Evolutionary conservation across 1,140 invertebrate species (phyloP).

Genomic region (Eufriesea mexicana): DNA sequence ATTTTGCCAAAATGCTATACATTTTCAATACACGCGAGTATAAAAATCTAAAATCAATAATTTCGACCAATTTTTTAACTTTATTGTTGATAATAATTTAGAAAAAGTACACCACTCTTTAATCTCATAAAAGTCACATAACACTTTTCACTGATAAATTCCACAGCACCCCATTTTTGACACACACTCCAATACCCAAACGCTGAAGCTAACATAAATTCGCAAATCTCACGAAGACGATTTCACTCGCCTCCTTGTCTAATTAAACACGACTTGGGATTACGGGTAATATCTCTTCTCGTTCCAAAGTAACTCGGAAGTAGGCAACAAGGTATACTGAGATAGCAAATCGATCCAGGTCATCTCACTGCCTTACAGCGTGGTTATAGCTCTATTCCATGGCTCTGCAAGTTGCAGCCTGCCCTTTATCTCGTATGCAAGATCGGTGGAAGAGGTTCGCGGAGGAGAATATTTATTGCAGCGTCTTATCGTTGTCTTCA

Average conservation of each 20-base stretch:
- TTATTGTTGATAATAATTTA: no score
- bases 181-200: neutral
- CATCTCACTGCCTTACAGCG: slow-evolving; percentile 43
- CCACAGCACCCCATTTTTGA: no score
- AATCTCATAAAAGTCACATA: no score
- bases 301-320: slow-evolving; percentile 30
- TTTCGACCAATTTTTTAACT: no score
- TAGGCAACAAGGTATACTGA: slow-evolving; percentile 27
- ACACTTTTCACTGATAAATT: no score
- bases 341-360: slow-evolving; percentile 59
- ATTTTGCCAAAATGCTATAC: no score
- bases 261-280: slow-evolving; percentile 28
- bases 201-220: neutral
- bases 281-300: neutral
- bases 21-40: no score
- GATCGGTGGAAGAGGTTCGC: slow-evolving; percentile 40
- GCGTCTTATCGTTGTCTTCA: slow-evolving; percentile 48
- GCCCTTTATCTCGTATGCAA: slow-evolving; percentile 49
- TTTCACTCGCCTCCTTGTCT: slow-evolving; percentile 1
- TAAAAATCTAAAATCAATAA: no score
- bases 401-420: slow-evolving; percentile 22
- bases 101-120: no score
- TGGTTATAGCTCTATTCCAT: slow-evolving; percentile 44
- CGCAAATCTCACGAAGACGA: neutral
- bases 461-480: slow-evolving; percentile 59